phyloP scores from a whole-genome alignment of 2,797 vertebrate species.

The Oreortyx pictus region DNA sequence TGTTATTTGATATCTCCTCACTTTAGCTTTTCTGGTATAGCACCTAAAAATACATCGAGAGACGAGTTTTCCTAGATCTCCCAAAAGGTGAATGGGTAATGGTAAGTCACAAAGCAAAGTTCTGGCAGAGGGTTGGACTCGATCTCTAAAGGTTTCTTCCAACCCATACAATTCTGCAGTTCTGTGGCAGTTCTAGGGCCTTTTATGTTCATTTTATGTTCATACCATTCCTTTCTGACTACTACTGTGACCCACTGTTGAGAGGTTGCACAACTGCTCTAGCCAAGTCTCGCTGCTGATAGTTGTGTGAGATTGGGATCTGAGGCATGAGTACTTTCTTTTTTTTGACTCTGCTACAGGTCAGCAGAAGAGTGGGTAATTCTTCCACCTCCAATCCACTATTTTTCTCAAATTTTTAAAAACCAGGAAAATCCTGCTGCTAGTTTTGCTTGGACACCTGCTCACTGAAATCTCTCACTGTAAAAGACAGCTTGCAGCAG shows the following conservation, averaged over 20 bases:
- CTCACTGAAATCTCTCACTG: not conserved
- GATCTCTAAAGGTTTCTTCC: too few relatives aligned
- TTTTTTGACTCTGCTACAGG: not conserved
- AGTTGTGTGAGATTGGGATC: not conserved
- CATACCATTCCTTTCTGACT: not conserved
- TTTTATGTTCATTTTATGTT: not conserved
- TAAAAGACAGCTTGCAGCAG: not conserved
- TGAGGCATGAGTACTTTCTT: not conserved
- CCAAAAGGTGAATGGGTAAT: not conserved
- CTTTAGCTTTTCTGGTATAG: not conserved
- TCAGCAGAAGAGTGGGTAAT: not conserved
- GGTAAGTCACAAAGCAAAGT: not conserved
- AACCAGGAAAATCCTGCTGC: not conserved
- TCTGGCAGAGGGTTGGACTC: too few relatives aligned
- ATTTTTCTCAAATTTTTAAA: not conserved
- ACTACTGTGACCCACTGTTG: not conserved
- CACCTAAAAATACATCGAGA: not conserved
- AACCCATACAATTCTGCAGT: too few relatives aligned
- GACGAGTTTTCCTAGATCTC: not conserved
- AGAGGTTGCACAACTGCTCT: not conserved
- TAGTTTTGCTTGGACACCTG: not conserved
- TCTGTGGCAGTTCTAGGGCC: not conserved
- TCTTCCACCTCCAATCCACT: not conserved
- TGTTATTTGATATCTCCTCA: not conserved
- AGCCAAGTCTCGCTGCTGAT: not conserved